Percentiles rank a stretch among this genome's conserved stretches.
These are phyloP conservation scores for Himantopus leucocephalus DNA, from an alignment of 2,113 vertebrate genomes.

Conservation along the genomic window DNA sequence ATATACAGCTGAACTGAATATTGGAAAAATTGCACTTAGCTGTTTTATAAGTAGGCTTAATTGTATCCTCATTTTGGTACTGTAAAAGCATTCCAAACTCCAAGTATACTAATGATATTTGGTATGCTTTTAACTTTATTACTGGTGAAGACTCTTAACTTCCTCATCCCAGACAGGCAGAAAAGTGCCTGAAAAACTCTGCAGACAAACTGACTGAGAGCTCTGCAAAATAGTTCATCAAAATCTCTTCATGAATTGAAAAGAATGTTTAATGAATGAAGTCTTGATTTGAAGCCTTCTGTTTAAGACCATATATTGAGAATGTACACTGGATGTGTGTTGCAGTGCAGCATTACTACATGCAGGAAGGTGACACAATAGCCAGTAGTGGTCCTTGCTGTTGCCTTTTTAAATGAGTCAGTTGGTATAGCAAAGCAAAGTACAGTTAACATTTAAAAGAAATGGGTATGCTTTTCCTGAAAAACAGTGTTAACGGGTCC, in stretches of 20 bases:
- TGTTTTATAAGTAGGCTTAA: neutral
- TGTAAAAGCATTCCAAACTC: neutral
- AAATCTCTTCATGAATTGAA: neutral
- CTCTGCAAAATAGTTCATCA: neutral
- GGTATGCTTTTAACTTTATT: neutral
- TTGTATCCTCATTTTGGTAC: neutral
- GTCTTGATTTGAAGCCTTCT: neutral
- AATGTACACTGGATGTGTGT: neutral
- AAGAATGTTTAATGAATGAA: neutral
- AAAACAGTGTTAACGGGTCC: neutral
- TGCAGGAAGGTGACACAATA: rapidly evolving
- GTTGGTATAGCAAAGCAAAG: neutral
- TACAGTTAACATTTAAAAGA: neutral
- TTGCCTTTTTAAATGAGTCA: neutral
- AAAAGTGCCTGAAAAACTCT: neutral
- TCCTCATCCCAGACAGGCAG: neutral
- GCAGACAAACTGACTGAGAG: neutral
- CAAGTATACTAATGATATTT: neutral
- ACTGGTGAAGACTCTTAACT: neutral
- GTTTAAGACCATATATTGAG: rapidly evolving
- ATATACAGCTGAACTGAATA: neutral
- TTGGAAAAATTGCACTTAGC: neutral
- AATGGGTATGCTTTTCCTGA: neutral
- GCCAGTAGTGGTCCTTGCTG: neutral
- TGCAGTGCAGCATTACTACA: neutral